phyloP scores from a whole-genome alignment of 2,113 vertebrate species.

The Sapayoa aenigma region DNA sequence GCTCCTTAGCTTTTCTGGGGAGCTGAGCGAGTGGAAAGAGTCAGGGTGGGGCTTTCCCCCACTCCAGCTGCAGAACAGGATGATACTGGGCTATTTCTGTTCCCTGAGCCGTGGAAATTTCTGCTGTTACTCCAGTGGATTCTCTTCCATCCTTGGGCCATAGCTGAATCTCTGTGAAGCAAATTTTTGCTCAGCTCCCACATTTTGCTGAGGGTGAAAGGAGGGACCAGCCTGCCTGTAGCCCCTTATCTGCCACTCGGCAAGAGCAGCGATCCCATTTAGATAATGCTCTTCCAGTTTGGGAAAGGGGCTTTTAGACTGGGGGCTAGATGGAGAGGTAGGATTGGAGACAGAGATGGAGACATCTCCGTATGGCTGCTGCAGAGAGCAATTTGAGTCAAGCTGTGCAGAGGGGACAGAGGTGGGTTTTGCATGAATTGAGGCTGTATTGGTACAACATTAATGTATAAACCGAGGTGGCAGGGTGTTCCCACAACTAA shows the following conservation, averaged over 20 bases:
- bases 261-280: neutral
- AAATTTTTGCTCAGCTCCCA: neutral
- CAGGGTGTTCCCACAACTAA: neutral
- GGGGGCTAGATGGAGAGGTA: neutral
- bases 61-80: neutral
- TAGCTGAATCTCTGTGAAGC: rapidly evolving
- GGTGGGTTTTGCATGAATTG: neutral
- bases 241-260: neutral
- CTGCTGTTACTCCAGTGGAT: neutral
- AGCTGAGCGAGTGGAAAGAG: neutral
- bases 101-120: neutral
- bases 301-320: neutral
- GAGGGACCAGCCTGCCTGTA: neutral
- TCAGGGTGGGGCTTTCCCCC: neutral
- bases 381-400: neutral
- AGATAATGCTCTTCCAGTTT: neutral
- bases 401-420: neutral
- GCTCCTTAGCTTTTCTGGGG: neutral
- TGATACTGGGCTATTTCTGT: neutral
- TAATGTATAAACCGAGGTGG: neutral
- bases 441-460: neutral
- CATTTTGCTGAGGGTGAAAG: neutral
- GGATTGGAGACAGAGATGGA: neutral
- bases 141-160: neutral
- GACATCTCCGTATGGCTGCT: neutral